These are phyloP conservation scores for Dorcus parallelipipedus DNA, from an alignment of 2,888 invertebrate genomes.

Conservation along the genomic window DNA sequence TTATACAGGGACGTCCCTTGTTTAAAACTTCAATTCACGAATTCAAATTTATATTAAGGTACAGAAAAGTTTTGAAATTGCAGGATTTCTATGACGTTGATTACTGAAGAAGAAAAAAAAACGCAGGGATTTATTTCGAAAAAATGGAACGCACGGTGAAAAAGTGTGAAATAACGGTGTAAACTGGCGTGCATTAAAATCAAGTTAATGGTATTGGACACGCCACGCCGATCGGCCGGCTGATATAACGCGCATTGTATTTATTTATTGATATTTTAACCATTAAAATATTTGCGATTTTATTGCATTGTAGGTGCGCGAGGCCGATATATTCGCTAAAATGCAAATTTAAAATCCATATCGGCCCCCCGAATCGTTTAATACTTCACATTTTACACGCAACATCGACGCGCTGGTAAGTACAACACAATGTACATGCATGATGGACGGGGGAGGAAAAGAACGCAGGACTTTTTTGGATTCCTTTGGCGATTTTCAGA, in stretches of 20 bases:
- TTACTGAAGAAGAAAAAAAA: too few relatives aligned
- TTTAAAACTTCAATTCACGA: too few relatives aligned
- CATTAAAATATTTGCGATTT: conserved; percentile 23
- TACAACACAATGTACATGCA: neutral
- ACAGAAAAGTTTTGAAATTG: too few relatives aligned
- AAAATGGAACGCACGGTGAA: neutral
- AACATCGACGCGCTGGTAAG: neutral
- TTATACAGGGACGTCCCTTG: too few relatives aligned
- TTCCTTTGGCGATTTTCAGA: neutral
- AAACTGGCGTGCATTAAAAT: conserved; percentile 4
- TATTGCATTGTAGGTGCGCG: conserved; percentile 12
- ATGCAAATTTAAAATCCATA: neutral
- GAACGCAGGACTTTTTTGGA: neutral
- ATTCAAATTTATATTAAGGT: too few relatives aligned
- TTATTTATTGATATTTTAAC: conserved; percentile 23
- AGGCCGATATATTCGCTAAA: neutral
- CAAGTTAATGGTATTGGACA: conserved; percentile 11
- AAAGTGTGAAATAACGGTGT: neutral
- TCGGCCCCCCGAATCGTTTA: neutral
- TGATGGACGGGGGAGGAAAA: neutral
- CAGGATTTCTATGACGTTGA: too few relatives aligned
- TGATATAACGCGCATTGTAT: conserved; percentile 18
- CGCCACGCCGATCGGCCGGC: conserved; percentile 17
- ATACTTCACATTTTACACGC: neutral
- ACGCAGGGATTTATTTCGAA: too few relatives aligned